A percentile compares a stretch with the other conserved stretches of the same genome.
Conservation (phyloP, 2,113 vertebrate genomes). For the Equus przewalskii region DNA sequence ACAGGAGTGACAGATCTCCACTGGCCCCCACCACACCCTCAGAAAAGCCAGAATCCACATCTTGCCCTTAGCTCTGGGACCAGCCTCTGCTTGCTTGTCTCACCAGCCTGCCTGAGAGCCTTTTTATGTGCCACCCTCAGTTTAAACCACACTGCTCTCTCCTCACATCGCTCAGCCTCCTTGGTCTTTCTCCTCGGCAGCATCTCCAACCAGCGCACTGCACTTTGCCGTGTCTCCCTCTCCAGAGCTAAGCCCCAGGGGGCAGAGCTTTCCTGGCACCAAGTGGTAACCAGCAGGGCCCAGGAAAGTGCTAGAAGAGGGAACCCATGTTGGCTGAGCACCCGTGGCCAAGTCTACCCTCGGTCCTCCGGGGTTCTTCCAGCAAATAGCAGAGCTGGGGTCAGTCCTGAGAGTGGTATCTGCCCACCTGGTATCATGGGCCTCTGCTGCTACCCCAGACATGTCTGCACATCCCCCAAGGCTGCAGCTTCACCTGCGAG, state of each 20-base stretch:
- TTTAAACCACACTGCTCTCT: not conserved
- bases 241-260: not conserved
- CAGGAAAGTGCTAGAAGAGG: not conserved
- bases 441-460: no score
- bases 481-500: not conserved
- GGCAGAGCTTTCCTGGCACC: not conserved
- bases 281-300: no score
- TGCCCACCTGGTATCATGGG: not conserved
- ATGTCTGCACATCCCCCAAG: not conserved
- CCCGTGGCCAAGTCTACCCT: not conserved
- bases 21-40: no score
- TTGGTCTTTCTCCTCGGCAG: not conserved
- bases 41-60: no score
- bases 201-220: not conserved
- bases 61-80: no score
- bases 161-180: not conserved
- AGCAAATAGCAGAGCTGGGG: not conserved
- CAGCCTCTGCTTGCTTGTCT: no score
- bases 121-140: not conserved
- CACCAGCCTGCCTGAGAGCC: no score
- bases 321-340: not conserved
- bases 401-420: no score
- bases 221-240: not conserved
- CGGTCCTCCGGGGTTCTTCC: accelerated
- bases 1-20: no score